Evolutionary conservation across 92 coral and sea anemone genomes (phyloP), one percentile per base, ranked within the genome.

Genomic region (Actinernus sp.): DNA sequence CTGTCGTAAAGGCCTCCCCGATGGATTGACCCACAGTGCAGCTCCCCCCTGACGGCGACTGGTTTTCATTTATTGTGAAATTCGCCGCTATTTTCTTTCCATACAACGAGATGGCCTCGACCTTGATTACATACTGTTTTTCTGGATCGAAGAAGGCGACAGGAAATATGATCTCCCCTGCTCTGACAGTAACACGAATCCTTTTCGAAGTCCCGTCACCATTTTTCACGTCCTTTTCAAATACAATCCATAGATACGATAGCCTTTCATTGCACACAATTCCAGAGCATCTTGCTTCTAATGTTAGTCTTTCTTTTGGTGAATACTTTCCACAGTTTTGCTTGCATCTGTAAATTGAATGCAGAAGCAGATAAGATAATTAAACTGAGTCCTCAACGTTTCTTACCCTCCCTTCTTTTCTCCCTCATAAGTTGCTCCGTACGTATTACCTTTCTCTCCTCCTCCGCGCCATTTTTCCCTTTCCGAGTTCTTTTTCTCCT

Each of bases 21-120:
- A 66, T 54, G 1, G 4, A 3, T 48, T 62, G 57, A 32, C 83
- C 81, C 25, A 90, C 88, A 4, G 58, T 38, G 43, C 98, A 93
- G 14, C 63, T 78, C 5, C 98, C 98, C 2, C 89, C 92, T 2
- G 45, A 33, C 8, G 97, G 97, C 21, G 97, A 83, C 52, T 76
- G 76, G 68, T 90, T 83, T 44, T 89, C 46, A 8, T 58, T 61
- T 1, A 81, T 45, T 10, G 85, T 41, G 26, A 85, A 64, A 47
- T 29, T 52, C 3, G 64, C 45, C 21, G 13, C 23, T 9, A 71
- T 46, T 26, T 17, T 19, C 28, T 22, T 63, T 41, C 67, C 78
- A 13, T 65, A 36, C 17, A 26, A 34, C 3, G 78, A 52, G 22
- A 26, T 29, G 21, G 65, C 65, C 3, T 58, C 45, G 7, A 70